Evolutionary conservation across 2,888 invertebrate genomes (phyloP), one percentile per base, ranked within the genome.

Genomic region (Hipparchia semele): DNA sequence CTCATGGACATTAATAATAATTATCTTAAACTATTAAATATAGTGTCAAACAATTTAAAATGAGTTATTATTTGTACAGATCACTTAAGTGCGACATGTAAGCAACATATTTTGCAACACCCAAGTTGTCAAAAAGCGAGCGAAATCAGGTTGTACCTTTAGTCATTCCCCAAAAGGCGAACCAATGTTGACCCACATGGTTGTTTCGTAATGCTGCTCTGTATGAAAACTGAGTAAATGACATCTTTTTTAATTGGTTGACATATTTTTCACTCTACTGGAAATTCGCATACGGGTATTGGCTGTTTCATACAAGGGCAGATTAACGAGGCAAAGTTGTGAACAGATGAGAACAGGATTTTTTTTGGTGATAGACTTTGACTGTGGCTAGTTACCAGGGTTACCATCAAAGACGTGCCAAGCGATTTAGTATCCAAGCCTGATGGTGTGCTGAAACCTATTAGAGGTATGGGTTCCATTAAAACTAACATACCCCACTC

Each of bases 171-270:
- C 75, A 76, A 78, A 78, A 75, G 78, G 78, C 61, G 72, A 70
- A 73, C 71, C 73, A 56, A 68, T 72, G 76, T 76, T 80, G 81
- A 82, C 83, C 83, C 77, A 83, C 83, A 80, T 83, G 73, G 23
- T 6, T 69, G 53, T 68, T 73, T 69, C 65, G 73, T 39, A 73
- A 67, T 53, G 78, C 74, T 73, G 71, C 71, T 69, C 66, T 59
- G 74, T 69, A 71, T 67, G 61, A 76, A 23, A 69, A 75, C 69
- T 13, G 62, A 49, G 62, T 76, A 75, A 73, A 59, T 72, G 65
- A 64, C 75, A 67, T 54, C 68, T 73, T 68, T 7, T 49, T 39
- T 62, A 13, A 39, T 39, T 39, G 3, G 39, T 4, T 1, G 39
- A 39, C 39, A 4, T 39, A 39, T 39, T 39, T 39, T 39, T 39